A percentile compares a stretch with the other conserved stretches of the same genome.
These are phyloP conservation scores for Contarinia nasturtii DNA, from an alignment of 1,140 invertebrate species.

Conservation along the genomic window DNA sequence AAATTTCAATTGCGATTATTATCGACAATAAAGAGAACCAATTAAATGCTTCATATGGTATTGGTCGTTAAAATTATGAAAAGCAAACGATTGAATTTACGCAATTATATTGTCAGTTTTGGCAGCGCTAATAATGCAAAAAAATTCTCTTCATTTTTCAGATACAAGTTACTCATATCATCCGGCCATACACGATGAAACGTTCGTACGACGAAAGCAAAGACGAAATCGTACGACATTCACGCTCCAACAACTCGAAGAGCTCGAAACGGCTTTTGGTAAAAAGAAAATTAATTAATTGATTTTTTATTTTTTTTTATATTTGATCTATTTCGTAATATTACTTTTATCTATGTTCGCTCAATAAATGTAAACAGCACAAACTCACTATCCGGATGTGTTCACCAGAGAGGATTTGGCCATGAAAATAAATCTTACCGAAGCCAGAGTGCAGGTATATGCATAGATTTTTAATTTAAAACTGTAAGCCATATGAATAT, in stretches of 20 bases:
- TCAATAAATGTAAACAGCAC: no score
- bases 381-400: constrained; percentile 96
- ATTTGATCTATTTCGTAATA: no score
- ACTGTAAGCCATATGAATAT: background rate
- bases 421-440: constrained; percentile 96
- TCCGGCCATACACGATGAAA: constrained; percentile 89
- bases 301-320: no score
- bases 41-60: no score
- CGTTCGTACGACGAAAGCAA: constrained; percentile 89
- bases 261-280: constrained; percentile 87
- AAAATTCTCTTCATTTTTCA: constrained; percentile 25
- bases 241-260: constrained; percentile 89
- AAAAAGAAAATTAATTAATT: no score
- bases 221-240: constrained; percentile 91
- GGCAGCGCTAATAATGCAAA: background rate
- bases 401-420: constrained; percentile 93
- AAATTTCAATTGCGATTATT: no score
- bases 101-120: no score
- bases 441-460: constrained; percentile 85
- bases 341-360: no score
- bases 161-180: constrained; percentile 80
- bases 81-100: no score
- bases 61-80: no score
- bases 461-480: no score
- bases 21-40: no score